Evolutionary conservation across 2,797 vertebrate species (phyloP), one percentile per base, ranked within the genome.

Genomic region (Phataginus tricuspis): DNA sequence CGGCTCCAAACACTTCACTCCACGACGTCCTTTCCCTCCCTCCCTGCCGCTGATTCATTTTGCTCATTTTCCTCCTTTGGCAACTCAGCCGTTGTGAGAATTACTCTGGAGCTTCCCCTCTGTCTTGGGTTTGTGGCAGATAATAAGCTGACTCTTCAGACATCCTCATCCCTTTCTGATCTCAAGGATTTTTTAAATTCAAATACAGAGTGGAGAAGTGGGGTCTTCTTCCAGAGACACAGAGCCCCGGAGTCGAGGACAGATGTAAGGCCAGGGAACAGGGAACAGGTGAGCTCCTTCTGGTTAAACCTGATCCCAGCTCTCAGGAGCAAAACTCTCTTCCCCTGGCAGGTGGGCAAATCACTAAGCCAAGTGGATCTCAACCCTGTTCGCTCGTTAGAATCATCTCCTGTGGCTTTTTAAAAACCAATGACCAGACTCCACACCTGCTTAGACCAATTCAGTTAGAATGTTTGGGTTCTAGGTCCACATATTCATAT

Each of bases 51-150:
- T 96, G 94, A 98, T 97, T 97, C 86, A 97, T 97, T 78, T 96
- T 96, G 12, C 91, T 97, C 89, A 74, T 93, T 97, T 97, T 97
- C 96, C 96, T 97, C 93, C 94, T 39, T 95, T 97, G 97, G 97
- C 97, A 98, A 94, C 90, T 92, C 95, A 91, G 97, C 10, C 49
- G 31, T 96, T 94, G 68, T 51, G 96, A 90, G 90, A 95, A 93
- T 79, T 82, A 45, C 97, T 69, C 75, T 74, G 90, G 87, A 94
- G 85, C 55, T 31, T 94, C 91, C 95, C 95, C 78, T 96, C 97
- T 97, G 88, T 63, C 86, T 69, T 74, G 37, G 23, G 57, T 49
- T 61, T 27, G 14, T 29, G 74, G 25, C 21, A 57, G 34, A 39
- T 55, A 78, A 79, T 19, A 37, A 39, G 19, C 71, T 45, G 71